These are phyloP conservation scores for Lepidurus couesii DNA, from an alignment of 1,140 invertebrate species.

Conservation along the genomic window DNA sequence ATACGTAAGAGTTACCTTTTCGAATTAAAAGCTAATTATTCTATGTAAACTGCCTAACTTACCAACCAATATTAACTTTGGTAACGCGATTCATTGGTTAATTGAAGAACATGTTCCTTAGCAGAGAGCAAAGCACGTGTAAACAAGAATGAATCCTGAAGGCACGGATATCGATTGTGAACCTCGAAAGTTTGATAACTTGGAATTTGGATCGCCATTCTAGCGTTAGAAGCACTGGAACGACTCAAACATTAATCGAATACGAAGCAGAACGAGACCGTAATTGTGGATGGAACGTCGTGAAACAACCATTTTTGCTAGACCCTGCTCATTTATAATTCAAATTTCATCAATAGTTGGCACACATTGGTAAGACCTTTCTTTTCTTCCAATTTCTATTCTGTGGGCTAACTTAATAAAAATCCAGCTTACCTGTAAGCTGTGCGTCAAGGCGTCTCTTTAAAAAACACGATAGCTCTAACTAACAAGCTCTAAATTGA, in stretches of 20 bases:
- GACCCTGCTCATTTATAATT: background rate
- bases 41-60: conserved; percentile 45
- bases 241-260: background rate
- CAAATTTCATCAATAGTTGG: no score
- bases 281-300: conserved; percentile 6
- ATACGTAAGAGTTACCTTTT: background rate
- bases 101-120: background rate
- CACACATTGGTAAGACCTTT: no score
- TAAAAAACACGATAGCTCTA: no score
- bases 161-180: background rate
- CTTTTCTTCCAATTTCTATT: no score
- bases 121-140: background rate
- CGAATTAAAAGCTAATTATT: conserved; percentile 35
- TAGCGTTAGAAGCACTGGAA: background rate
- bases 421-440: no score
- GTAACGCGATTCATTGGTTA: conserved; percentile 37
- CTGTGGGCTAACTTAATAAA: no score
- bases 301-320: background rate
- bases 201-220: no score
- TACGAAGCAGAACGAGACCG: background rate
- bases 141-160: background rate
- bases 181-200: background rate
- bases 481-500: no score
- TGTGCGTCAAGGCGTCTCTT: no score
- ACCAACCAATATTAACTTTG: conserved; percentile 67